Base-by-base conservation (phyloP, 2,888 invertebrate species). In the Isoperla grammatica region DNA sequence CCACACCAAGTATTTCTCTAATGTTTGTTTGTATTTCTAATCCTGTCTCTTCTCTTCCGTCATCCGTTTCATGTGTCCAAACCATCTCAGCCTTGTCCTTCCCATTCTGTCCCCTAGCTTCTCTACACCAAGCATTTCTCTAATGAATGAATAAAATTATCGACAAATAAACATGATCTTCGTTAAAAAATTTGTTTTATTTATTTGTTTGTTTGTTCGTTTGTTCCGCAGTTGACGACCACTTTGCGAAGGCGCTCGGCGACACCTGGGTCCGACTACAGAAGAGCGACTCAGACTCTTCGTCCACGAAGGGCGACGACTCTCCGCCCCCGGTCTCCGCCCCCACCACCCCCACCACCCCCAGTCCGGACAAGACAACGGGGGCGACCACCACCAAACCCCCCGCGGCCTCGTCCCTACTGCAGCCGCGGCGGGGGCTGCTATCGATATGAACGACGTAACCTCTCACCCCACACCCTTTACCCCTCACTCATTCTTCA, bases 241-340 rank as follows among this genome's bases (percentile, higher is more conserved):
- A 94, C 72, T 94, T 94, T 76, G 91, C 92, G 35, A 93, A 92
- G 77, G 92, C 94, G 0, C 77, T 94, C 48, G 75, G 75, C 2
- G 74, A 75, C 55, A 74, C 74, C 15, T 75, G 75, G 74, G 72
- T 72, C 61, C 73, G 72, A 68, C 67, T 75, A 65, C 71, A 74
- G 64, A 56, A 58, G 45, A 19, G 55, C 49, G 40, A 54, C 57
- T 13, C 50, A 17, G 43, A 50, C 53, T 29, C 17, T 17, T 29
- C 40, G 20, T 12, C 48, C 15, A 12, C 23, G n/a, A 13, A 22
- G 20, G 43, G 22, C 19, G 35, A 43, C 13, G n/a, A 43, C 19
- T 13, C 57, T 2, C 19, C 39, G 20, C 13, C 39, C n/a, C 20
- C 19, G 11, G 17, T 19, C 48, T 23, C 57, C 29, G 11, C 48